Base-by-base conservation (phyloP, 1,140 invertebrate species). In the Drosophila lacteicornis region DNA sequence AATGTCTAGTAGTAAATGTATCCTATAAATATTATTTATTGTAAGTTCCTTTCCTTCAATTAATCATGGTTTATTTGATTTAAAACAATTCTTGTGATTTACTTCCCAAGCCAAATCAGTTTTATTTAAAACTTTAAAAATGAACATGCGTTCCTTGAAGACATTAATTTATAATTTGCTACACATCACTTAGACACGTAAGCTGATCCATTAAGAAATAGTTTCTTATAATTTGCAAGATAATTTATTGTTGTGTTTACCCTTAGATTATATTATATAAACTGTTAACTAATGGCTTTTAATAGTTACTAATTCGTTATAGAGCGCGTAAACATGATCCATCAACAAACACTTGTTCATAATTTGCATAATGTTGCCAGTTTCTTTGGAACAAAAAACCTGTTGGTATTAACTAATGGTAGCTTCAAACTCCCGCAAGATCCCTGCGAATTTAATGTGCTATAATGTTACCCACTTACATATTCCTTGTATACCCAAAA, bases 381-480 rank as follows among this genome's bases (percentile, higher is more conserved):
- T 15, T 38, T 15, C 22, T 13, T 38, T 55, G n/a, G 2, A 36
- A 45, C 2, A 33, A 17, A 45, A 30, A 43, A 45, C 57, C 40
- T 19, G 22, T 19, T 30, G 13, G 30, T 42, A 42, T 7, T 33
- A 53, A 19, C 61, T 45, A 65, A 38, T 36, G 30, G 13, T 33
- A 17, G 19, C 33, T 40, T 61, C 46, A 13, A 65, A 33, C 27
- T 46, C 15, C 25, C 19, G 17, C 51, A n/a, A 19, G 7, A 11
- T 57, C 11, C 12, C 30, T 67, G 63, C 19, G 6, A 42, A 55
- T 12, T 55, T 17, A 36, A 68, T 68, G 62, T 68, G 67, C 67
- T 46, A 56, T 47, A 30, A 40, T 36, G 33, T 46, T 46, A 25
- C 22, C 61, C 49, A 67, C 49, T 68, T 55, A 46, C 38, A 55